Percentiles rank a stretch among this genome's conserved stretches.
phyloP scores from a whole-genome alignment of 2,113 vertebrate species.

The Brienomyrus longianalis region DNA sequence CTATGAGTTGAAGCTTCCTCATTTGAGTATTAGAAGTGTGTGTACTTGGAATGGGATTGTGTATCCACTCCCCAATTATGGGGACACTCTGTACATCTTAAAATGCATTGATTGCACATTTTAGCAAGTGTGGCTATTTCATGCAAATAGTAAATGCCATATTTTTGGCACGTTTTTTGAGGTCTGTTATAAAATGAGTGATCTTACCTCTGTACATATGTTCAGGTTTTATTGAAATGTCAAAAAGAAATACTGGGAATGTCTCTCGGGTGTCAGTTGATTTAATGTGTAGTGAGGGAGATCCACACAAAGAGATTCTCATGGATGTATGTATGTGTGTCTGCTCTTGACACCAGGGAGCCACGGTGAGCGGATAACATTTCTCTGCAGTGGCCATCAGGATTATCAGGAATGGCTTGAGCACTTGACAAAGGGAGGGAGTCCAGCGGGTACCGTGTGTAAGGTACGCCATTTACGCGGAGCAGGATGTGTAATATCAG shows the following conservation, averaged over 20 bases:
- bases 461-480: background rate
- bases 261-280: background rate
- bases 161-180: background rate
- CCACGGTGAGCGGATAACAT: conserved; percentile 83
- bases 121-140: background rate
- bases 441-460: conserved; percentile 57
- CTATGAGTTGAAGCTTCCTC: background rate
- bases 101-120: background rate
- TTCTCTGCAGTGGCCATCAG: conserved; percentile 79
- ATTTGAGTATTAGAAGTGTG: background rate
- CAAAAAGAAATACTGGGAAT: background rate
- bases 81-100: background rate
- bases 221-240: background rate
- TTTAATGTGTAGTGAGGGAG: background rate
- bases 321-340: background rate
- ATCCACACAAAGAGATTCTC: background rate
- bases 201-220: background rate
- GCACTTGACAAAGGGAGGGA: conserved; percentile 75
- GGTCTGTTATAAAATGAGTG: background rate
- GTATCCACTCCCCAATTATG: background rate
- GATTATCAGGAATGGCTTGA: conserved; percentile 93
- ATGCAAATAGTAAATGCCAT: background rate
- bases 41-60: background rate
- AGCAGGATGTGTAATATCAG: background rate
- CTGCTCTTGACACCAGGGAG: conserved; percentile 57